Base-by-base conservation (phyloP, 2,797 vertebrate species). In the Sebastes dallii region DNA sequence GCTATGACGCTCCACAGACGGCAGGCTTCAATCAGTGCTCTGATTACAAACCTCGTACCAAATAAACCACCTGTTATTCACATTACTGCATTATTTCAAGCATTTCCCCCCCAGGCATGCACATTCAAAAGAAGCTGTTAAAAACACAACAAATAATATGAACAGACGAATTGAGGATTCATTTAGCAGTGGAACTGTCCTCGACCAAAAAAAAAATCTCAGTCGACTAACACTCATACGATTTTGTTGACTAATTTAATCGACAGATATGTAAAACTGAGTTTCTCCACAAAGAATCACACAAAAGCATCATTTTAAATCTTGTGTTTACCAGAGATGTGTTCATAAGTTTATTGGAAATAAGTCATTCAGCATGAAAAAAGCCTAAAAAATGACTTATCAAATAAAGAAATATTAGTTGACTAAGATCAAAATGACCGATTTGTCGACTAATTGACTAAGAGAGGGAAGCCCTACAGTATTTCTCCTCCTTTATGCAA, bases 1-100 rank as follows among this genome's bases (percentile, higher is more conserved):
- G 55, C 68, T 20, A 27, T 79, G 83, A 87, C 30, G 79, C 80
- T 86, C 77, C 55, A 64, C 90, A 88, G 88, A 74, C 82, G 24
- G 67, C 46, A 54, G 61, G 36, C 20, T 76, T 70, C 65, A 76
- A 54, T 84, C 77, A 73, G 67, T 4, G 52, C 58, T 80, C 69
- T 69, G 59, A 85, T 86, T 78, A 67, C 68, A 80, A 75, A 59
- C 27, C 46, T 24, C 16, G 14, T 34, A 78, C 55, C 12, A 77
- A 69, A 75, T 46, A 78, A 83, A 85, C 56, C 82, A 87, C 75
- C 84, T 84, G 86, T 52, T 62, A 72, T 22, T 34, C 60, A 61
- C 18, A n/a, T 20, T n/a, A 10, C 50, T 72, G 58, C 52, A 65
- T 27, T 58, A 22, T 65, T 66, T 46, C 1, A 24, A 68, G 30